Conservation (phyloP, 2,797 vertebrate species). For the Danio aesculapii region DNA sequence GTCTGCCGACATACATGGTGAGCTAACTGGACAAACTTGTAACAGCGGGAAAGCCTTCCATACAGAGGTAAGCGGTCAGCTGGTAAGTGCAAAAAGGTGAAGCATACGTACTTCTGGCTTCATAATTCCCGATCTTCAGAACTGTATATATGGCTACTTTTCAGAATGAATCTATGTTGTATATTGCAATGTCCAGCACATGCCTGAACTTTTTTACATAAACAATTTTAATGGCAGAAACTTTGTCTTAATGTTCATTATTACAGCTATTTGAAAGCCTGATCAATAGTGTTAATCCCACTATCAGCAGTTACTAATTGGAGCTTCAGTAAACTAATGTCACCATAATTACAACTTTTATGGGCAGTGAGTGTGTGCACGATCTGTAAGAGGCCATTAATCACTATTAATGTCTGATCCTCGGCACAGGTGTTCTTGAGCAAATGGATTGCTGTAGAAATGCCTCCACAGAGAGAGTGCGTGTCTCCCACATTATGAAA, state of each 20-base stretch:
- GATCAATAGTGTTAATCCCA: constrained; percentile 27
- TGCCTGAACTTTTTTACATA: neutral
- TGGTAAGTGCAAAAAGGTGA: no score
- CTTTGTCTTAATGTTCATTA: neutral
- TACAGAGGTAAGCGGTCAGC: no score
- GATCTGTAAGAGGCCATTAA: constrained; percentile 38
- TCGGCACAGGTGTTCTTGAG: neutral
- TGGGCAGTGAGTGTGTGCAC: constrained; percentile 5
- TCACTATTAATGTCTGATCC: constrained; percentile 27
- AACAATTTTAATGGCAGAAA: neutral
- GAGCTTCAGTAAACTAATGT: constrained; percentile 7
- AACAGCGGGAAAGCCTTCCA: no score
- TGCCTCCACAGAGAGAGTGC: constrained; percentile 1
- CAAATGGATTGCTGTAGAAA: constrained; percentile 21
- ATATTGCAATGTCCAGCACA: neutral
- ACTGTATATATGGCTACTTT: no score
- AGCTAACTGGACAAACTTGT: no score
- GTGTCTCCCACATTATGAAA: constrained; percentile 29
- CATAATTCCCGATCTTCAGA: no score
- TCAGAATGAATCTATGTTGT: no score
- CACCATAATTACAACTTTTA: constrained; percentile 23
- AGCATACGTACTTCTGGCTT: no score
- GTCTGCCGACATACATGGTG: no score
- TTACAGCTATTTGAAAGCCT: neutral
- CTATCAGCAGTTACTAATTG: neutral